Evolutionary conservation across 2,113 vertebrate genomes (phyloP), one percentile per base, ranked within the genome.

Genomic region (Amblyornis subalaris): DNA sequence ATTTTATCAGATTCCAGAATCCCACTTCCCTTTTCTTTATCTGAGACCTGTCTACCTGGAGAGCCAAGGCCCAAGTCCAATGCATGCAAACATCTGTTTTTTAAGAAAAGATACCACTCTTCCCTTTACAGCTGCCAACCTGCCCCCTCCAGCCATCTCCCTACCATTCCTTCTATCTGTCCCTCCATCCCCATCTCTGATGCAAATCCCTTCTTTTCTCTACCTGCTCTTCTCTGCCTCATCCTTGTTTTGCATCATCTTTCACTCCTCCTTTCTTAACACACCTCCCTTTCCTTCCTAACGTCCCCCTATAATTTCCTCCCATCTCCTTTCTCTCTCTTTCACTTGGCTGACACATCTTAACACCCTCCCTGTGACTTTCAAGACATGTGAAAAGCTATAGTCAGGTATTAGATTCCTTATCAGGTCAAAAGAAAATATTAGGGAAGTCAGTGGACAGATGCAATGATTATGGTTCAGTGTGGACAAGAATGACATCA

Each of bases 361-460:
- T 33, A 80, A 92, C 69, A 89, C 31, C n/a, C 61, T 94, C 73
- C n/a, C 54, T 26, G 20, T 75, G 80, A 85, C 89, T 84, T 89
- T 64, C n/a, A 72, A 75, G 73, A 61, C 31, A 55, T 53, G 28
- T 89, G 73, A 87, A 89, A 81, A 87, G 38, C 76, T 69, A 23
- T 65, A 93, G 57, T 42, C 53, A 61, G 48, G 53, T 65, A 81
- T 87, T 79, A 78, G 45, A 45, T 78, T 80, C 65, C 48, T 93
- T 80, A 87, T 67, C n/a, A 90, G 80, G 93, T 92, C 84, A 89
- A 89, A 92, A 91, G 40, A 85, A 87, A 93, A 78, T 74, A 75
- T 61, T 69, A 72, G 40, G 57, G 70, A 89, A 84, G 69, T 64
- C 77, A 72, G n/a, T 69, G 66, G 61, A 61, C 72, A 75, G 86